Percentiles rank a stretch among this genome's conserved stretches.
These are phyloP conservation scores for Procavia capensis DNA, from an alignment of 2,113 vertebrate species.

Conservation along the genomic window DNA sequence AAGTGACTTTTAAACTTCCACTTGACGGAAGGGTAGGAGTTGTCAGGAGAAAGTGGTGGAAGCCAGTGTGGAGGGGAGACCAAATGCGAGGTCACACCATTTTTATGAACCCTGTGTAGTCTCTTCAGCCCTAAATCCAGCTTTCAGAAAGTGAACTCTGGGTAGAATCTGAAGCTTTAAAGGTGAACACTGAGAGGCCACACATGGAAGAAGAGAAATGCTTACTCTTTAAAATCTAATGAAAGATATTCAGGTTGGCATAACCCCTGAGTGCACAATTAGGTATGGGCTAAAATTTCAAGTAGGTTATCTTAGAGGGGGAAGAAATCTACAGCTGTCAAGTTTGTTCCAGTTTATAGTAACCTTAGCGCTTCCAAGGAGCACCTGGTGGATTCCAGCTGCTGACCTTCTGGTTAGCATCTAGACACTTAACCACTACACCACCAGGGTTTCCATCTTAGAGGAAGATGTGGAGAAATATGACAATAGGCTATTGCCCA, in stretches of 20 bases:
- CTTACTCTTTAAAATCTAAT: background rate
- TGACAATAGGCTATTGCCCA: background rate
- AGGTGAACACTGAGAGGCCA: background rate
- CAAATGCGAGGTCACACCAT: background rate
- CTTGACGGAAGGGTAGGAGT: background rate
- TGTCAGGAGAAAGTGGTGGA: background rate
- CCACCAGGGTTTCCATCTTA: too few relatives aligned
- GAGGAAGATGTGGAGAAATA: background rate
- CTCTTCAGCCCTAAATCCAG: background rate
- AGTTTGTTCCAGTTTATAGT: too few relatives aligned
- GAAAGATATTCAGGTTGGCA: background rate
- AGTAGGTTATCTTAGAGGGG: background rate
- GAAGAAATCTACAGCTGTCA: too few relatives aligned
- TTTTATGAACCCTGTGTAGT: background rate
- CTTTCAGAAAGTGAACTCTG: background rate
- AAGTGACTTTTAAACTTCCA: background rate
- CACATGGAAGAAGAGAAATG: background rate
- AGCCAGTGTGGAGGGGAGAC: background rate
- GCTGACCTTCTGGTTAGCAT: too few relatives aligned
- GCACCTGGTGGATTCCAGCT: too few relatives aligned
- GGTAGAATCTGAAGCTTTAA: background rate
- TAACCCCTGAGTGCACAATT: background rate
- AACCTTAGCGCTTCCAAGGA: too few relatives aligned
- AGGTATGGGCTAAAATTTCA: background rate
- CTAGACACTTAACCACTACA: too few relatives aligned